Conservation (phyloP, 30 jellyfish, hydroid and myxozoan species). For the Morbakka virulenta region DNA sequence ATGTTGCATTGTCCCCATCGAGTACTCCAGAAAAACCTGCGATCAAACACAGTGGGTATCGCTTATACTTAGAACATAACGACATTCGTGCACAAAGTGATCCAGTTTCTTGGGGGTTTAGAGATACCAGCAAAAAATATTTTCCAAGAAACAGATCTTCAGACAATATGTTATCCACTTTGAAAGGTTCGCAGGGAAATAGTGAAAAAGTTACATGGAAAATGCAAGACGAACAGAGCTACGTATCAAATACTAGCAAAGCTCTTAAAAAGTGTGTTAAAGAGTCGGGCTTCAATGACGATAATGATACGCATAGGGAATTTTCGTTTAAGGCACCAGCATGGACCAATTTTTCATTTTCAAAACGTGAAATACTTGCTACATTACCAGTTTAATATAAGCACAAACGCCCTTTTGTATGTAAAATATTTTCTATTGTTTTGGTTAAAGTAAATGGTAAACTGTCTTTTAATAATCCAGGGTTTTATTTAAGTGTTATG, state of each 20-base stretch:
- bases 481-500: no score
- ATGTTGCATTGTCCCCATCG: conserved; percentile 44
- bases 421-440: no score
- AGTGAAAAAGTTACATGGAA: background rate
- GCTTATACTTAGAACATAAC: no score
- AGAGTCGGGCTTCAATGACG: no score
- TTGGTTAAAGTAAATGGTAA: no score
- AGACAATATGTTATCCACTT: background rate
- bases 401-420: no score
- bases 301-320: no score
- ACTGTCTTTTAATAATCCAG: no score
- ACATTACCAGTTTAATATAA: no score
- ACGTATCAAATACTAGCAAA: no score
- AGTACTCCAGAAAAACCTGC: conserved; percentile 17
- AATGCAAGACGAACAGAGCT: no score
- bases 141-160: background rate
- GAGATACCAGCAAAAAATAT: background rate
- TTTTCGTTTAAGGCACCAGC: conserved; percentile 61
- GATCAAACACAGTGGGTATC: conserved; percentile 20
- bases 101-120: background rate
- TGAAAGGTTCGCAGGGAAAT: background rate
- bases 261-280: no score
- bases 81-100: background rate
- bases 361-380: conserved; percentile 36
- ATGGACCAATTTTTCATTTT: conserved; percentile 51